Evolutionary conservation across 2,888 invertebrate species (phyloP), one percentile per base, ranked within the genome.

Genomic region (Spodoptera picta): DNA sequence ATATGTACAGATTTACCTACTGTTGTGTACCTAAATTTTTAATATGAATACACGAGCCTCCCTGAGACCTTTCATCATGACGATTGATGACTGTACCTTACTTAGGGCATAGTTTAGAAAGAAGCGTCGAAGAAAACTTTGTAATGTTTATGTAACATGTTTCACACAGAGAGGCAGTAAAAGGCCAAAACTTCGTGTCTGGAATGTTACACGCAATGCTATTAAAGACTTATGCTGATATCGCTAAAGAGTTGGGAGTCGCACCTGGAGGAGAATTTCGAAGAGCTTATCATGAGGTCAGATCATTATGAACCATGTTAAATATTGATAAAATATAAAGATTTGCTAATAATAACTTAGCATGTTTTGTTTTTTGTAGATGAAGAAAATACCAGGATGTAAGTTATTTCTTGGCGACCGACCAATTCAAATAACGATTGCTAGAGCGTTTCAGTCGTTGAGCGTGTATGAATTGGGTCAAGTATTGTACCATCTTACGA

Each of bases 211-310:
- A 94, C 63, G 93, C 93, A 5, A 94, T 94, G 93, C 79, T 94
- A 41, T 80, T 94, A 45, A 94, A 94, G 75, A 93, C 94, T 0
- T 94, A 94, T 56, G 94, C 94, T 27, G 94, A 94, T 65, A 92
- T 94, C 44, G 92, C 94, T 0, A 93, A 90, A 75, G 94, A 94
- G 79, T 78, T 94, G 50, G 94, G 93, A 1, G 94, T 94, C 1
- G 94, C 94, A 6, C 94, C 94, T 0, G 94, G 94, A 0, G 94
- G 94, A 24, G 94, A 94, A 75, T 94, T 94, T 69, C 85, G 94
- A 53, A 85, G 94, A 81, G 94, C 94, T 7, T 94, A 94, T 76
- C 93, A 94, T 42, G 94, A 94, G 89, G 94, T 93, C 61, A 44
- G 70, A 65, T 6, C 47, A 9, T n/a, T 62, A 45, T 46, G 14